Evolutionary conservation across 2,888 invertebrate species (phyloP), one percentile per base, ranked within the genome.

Genomic region (Dyspetes luteomarginatus): DNA sequence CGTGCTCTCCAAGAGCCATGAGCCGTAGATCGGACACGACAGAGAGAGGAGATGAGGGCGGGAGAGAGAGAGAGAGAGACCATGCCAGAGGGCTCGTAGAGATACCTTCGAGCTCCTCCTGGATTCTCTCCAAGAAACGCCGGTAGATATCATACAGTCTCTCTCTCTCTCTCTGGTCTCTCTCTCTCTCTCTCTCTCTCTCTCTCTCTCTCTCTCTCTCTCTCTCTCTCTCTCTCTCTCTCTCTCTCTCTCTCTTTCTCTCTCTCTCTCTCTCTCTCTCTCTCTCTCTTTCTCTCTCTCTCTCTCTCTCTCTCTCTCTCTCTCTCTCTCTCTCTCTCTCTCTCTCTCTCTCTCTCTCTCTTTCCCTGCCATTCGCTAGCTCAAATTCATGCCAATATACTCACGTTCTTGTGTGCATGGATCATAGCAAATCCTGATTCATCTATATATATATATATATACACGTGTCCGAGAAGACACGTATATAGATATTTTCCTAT

Each of bases 251-350:
- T 15, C 56, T 58, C 68, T 55, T 58, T 36, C 50, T 45, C 58
- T 26, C 67, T 58, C 36, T 50, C 65, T 67, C 83, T 78, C 77
- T 76, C 52, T 78, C 85, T 82, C 83, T 68, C 76, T 71, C 65
- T 78, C 75, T 74, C 83, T 93, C 92, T 93, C 89, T 77, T 24
- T 15, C 56, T 58, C 68, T 55, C 64, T 36, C 50, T 45, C 58
- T 26, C 67, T 58, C 36, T 50, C 65, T 67, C 83, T 78, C 77
- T 76, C 52, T 78, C 85, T 82, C 83, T 68, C 76, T 71, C 65
- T 78, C 75, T 74, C 83, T 93, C 92, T 93, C 89, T 77, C 82
- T 43, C 48, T 22, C 24, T 26, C 43, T 26, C 26, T 43, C 19
- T 19, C 19, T 69, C 43, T 17, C 48, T 26, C 36, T 50, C 9